phyloP scores from a whole-genome alignment of 1,140 invertebrate species.

The Temnothorax nylanderi region DNA sequence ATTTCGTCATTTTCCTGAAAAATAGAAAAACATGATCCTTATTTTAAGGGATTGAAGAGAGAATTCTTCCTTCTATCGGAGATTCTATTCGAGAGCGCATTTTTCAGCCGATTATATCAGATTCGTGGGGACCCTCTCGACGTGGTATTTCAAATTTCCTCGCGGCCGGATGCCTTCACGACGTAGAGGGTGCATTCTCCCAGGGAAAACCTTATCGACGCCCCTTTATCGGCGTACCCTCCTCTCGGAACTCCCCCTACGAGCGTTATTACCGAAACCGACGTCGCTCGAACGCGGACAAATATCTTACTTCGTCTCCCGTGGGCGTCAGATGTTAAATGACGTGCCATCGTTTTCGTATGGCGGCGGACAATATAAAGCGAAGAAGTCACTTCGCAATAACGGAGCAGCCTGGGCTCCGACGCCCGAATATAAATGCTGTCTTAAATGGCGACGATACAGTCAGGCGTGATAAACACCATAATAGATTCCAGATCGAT shows the following conservation, averaged over 20 bases:
- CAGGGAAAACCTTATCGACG: conserved; percentile 49
- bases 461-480: conserved; percentile 6
- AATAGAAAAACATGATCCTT: not conserved
- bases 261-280: conserved; percentile 44
- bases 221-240: conserved; percentile 21
- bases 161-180: conserved; percentile 45
- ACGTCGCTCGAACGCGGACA: conserved; percentile 44
- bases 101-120: conserved; percentile 60
- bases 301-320: conserved; percentile 54
- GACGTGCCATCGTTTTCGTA: not conserved
- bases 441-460: not conserved
- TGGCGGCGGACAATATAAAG: not conserved
- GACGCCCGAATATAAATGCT: conserved; percentile 2
- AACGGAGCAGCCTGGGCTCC: not conserved
- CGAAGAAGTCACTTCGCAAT: conserved; percentile 9
- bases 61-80: not conserved
- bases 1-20: not conserved
- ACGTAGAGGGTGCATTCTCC: conserved; percentile 9
- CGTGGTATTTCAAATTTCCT: conserved; percentile 53
- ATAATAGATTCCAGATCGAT: not conserved
- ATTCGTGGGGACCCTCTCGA: conserved; percentile 33
- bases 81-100: conserved; percentile 32
- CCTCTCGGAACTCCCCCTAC: not conserved
- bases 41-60: not conserved
- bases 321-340: conserved; percentile 31